Evolutionary conservation across 2,888 invertebrate species (phyloP).

Genomic region (Macrostomum cliftonense): DNA sequence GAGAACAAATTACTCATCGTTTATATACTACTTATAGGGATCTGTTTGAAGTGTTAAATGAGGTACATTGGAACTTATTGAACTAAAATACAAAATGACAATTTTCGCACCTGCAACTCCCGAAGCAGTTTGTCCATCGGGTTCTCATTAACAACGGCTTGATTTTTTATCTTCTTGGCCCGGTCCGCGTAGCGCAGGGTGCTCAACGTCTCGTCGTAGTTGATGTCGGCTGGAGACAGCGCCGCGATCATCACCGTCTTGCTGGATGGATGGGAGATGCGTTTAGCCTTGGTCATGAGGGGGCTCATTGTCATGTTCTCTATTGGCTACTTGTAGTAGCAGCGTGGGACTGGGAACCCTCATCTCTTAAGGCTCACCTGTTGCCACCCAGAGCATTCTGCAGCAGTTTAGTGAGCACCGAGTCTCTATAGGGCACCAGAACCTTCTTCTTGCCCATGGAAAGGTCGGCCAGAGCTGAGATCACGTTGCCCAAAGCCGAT

Average conservation of each 20-base stretch:
- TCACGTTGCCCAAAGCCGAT: slow-evolving; percentile 23
- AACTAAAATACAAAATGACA: no score
- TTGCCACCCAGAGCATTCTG: slow-evolving; percentile 23
- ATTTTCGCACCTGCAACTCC: slow-evolving; percentile 29
- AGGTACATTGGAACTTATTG: no score
- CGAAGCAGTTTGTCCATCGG: slow-evolving; percentile 35
- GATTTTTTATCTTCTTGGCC: slow-evolving; percentile 37
- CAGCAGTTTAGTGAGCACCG: slow-evolving; percentile 22
- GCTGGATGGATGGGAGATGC: no score
- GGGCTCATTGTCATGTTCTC: background rate
- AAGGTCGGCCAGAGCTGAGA: slow-evolving; percentile 21
- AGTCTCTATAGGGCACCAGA: slow-evolving; percentile 24
- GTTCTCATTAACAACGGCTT: slow-evolving; percentile 37
- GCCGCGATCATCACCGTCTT: slow-evolving; percentile 39
- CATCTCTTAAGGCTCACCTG: slow-evolving; percentile 10
- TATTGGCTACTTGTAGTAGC: background rate
- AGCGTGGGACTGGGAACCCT: background rate
- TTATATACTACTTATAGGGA: no score
- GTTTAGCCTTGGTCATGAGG: no score
- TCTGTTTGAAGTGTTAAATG: no score
- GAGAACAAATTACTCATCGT: no score
- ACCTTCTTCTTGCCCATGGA: slow-evolving; percentile 22
- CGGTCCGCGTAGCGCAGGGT: slow-evolving; percentile 36
- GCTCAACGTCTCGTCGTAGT: slow-evolving; percentile 35
- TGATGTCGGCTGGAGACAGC: slow-evolving; percentile 37